Base-by-base conservation (phyloP, 2,888 invertebrate genomes). In the Chaetoderma sp. region DNA sequence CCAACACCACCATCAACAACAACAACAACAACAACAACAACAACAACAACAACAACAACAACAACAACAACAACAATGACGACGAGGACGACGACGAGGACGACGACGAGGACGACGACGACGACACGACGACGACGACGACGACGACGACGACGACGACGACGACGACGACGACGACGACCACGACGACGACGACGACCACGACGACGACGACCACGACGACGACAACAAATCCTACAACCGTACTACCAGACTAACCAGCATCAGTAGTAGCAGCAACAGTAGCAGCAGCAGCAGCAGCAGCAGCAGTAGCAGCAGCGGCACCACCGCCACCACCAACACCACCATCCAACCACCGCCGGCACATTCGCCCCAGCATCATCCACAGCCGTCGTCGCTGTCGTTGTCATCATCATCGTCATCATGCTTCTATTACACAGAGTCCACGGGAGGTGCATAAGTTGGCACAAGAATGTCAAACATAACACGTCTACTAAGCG, bases 131-230 rank as follows among this genome's bases (percentile, higher is more conserved):
- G 21, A 18, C 16, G 21, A 10, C 16, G 21, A 10, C 49, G 21
- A 47, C 18, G 49, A 47, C 49, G 21, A 47, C 21, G 49, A 47
- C 21, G 21, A 47, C 21, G 49, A 47, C 49, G 49, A 47, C 21
- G 49, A 47, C 49, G 18, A 47, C 18, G 49, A 47, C 49, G 49
- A 47, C 21, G 49, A 47, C 49, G 21, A 47, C 18, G 49, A 47
- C 49, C 16, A 47, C 21, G 49, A 47, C 49, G 21, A 47, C 18
- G 49, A 47, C 49, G 49, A 47, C 21, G 49, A 47, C 49, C 10
- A 47, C 18, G 49, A 47, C 21, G 49, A 47, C 49, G 18, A 47
- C 18, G 49, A 47, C 49, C 16, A 47, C 21, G 49, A 47, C 49
- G 21, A 47, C 18, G 49, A 47, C 49, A 21, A 47, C 21, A 18